Evolutionary conservation across 2,797 vertebrate genomes (phyloP), one percentile per base, ranked within the genome.

Genomic region (Cyprinodon diabolis): DNA sequence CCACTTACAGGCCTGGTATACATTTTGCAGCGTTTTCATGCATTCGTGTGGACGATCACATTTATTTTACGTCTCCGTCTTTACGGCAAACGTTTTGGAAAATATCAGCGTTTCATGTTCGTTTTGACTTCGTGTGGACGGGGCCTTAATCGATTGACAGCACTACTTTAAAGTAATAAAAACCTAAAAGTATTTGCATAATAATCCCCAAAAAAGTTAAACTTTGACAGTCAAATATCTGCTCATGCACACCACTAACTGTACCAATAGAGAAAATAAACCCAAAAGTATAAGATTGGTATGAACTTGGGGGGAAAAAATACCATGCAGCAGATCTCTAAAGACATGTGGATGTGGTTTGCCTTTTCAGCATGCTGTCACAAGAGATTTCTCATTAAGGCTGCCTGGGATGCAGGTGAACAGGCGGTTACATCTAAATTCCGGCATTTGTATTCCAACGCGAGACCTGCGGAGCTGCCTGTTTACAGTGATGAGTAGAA

Each of bases 401-500:
- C 70, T 55, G 70, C 71, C 69, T 80, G 70, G 84, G 86, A 79
- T 60, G 87, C 84, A 86, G 91, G 91, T 91, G 87, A 87, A 77
- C 54, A 35, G 72, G 75, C 79, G 86, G 85, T 90, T 80, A 91
- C 87, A 85, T 90, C 85, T 84, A 89, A 91, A 92, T 89, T 81
- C 85, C 49, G 19, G 76, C 83, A 91, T 92, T 91, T 89, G 84
- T 92, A 92, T 92, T 92, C 90, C 68, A 73, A 17, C 54, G 5
- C 60, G 65, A 74, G 80, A 72, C 74, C 66, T 45, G 1, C 51
- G 52, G 76, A 87, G 83, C 76, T 66, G 54, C 63, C 75, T 80
- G 83, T 86, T 90, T 85, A 76, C 89, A 84, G 81, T 89, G 90
- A 92, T 86, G 86, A 90, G 84, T 81, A 81, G 85, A 90, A 77